Conservation (phyloP, 2,113 vertebrate species). For the Odocoileus hemionus region DNA sequence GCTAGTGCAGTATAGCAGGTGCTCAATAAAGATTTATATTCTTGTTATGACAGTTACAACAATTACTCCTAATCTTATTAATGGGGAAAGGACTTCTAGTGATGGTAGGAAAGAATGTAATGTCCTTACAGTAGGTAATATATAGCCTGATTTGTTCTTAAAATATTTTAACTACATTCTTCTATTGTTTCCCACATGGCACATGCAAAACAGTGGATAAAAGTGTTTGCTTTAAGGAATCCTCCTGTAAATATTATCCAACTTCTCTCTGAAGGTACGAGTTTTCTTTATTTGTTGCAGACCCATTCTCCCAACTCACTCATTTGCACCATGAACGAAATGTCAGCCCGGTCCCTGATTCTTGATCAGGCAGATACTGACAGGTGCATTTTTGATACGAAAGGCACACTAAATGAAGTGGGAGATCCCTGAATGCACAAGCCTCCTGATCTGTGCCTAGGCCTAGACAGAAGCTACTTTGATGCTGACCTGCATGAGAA, state of each 20-base stretch:
- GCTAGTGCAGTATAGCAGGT: not conserved
- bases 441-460: not conserved
- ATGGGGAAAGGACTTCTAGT: not conserved
- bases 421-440: conserved; percentile 38
- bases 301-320: not conserved
- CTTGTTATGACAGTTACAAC: not conserved
- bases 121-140: not conserved
- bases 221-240: not conserved
- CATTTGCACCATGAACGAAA: not conserved
- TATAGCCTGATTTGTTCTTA: not conserved
- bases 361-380: not conserved
- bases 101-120: not conserved
- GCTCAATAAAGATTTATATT: not conserved
- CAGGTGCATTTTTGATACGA: not conserved
- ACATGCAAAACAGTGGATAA: not conserved
- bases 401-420: not conserved
- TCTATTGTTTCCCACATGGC: not conserved
- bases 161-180: not conserved
- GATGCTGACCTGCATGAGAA: conserved; percentile 25
- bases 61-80: not conserved
- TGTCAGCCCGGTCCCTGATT: not conserved
- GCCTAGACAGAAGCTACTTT: conserved; percentile 30
- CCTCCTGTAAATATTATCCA: not conserved
- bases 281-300: not conserved
- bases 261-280: not conserved